phyloP scores from a whole-genome alignment of 2,888 invertebrate genomes.

The Merodon equestris region DNA sequence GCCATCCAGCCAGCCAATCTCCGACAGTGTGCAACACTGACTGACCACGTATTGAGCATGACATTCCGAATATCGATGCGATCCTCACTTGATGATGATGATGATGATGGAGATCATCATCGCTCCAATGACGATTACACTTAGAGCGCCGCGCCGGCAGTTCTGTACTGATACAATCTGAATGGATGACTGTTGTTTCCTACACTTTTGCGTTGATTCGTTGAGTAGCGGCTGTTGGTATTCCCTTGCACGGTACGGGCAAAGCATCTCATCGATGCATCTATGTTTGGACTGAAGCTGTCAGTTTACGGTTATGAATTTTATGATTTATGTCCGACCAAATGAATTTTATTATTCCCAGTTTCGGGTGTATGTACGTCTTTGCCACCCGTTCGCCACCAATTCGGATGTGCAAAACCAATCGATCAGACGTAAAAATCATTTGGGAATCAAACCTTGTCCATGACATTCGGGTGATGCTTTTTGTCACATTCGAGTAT shows the following conservation, averaged over 20 bases:
- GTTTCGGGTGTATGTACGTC: slow-evolving; percentile 36
- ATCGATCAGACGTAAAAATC: slow-evolving; percentile 40
- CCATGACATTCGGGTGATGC: slow-evolving; percentile 64
- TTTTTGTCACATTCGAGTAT: slow-evolving; percentile 59
- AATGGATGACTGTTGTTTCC: slow-evolving; percentile 39
- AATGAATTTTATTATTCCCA: slow-evolving; percentile 75
- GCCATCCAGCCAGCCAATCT: slow-evolving; percentile 49
- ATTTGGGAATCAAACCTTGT: slow-evolving; percentile 23
- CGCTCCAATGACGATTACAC: slow-evolving; percentile 51
- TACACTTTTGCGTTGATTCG: slow-evolving; percentile 5
- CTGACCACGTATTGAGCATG: slow-evolving; percentile 45
- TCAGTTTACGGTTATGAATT: slow-evolving; percentile 72
- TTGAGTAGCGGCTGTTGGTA: slow-evolving; percentile 9
- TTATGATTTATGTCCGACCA: slow-evolving; percentile 77
- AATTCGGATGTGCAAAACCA: slow-evolving; percentile 13
- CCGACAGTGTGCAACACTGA: slow-evolving; percentile 55
- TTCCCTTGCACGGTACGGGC: slow-evolving; percentile 9
- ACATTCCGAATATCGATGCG: slow-evolving; percentile 43
- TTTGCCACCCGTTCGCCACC: slow-evolving; percentile 18
- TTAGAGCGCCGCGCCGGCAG: slow-evolving; percentile 55
- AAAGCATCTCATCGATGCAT: slow-evolving; percentile 43
- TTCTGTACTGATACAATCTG: slow-evolving; percentile 58
- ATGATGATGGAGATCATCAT: slow-evolving; percentile 53
- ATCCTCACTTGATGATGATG: slow-evolving; percentile 55
- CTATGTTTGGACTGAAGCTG: slow-evolving; percentile 64